Evolutionary conservation across 2,797 vertebrate species (phyloP).

Genomic region (Chromis chromis): DNA sequence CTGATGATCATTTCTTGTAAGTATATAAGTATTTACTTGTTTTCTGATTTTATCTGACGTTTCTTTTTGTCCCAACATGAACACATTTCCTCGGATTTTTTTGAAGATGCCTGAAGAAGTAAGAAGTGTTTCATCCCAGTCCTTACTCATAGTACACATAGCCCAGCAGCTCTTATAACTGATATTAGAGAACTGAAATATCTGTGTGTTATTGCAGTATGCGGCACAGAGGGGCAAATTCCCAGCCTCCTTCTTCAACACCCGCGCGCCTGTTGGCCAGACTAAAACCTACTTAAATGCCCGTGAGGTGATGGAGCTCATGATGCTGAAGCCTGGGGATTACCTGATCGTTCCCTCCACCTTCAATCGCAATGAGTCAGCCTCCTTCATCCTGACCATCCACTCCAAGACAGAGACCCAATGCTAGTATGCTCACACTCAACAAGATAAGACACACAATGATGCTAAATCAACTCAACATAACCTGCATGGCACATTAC

Average conservation of each 20-base stretch:
- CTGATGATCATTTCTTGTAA: too few relatives aligned
- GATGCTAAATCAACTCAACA: not conserved
- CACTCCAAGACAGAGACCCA: constrained; percentile 68
- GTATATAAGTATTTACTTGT: not conserved
- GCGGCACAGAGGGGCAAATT: constrained; percentile 63
- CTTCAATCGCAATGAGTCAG: constrained; percentile 46
- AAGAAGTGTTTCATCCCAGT: constrained; percentile 44
- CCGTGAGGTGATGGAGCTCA: constrained; percentile 72
- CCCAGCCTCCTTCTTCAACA: constrained; percentile 71
- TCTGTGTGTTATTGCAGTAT: constrained; percentile 56
- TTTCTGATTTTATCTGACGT: not conserved
- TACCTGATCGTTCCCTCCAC: constrained; percentile 81
- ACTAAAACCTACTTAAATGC: constrained; percentile 46
- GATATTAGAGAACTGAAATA: not conserved
- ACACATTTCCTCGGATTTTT: constrained; percentile 14
- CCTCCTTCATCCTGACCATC: constrained; percentile 78
- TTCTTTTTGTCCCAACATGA: constrained; percentile 31
- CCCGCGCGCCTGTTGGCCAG: constrained; percentile 34
- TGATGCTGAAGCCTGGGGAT: constrained; percentile 70
- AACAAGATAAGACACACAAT: not conserved
- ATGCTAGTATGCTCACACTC: constrained; percentile 59
- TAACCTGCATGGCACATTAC: not conserved
- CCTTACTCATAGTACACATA: not conserved
- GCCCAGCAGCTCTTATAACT: not conserved
- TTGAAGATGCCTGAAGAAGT: constrained; percentile 74